Evolutionary conservation across 2,797 vertebrate species (phyloP).

Genomic region (Sebastes jordani): DNA sequence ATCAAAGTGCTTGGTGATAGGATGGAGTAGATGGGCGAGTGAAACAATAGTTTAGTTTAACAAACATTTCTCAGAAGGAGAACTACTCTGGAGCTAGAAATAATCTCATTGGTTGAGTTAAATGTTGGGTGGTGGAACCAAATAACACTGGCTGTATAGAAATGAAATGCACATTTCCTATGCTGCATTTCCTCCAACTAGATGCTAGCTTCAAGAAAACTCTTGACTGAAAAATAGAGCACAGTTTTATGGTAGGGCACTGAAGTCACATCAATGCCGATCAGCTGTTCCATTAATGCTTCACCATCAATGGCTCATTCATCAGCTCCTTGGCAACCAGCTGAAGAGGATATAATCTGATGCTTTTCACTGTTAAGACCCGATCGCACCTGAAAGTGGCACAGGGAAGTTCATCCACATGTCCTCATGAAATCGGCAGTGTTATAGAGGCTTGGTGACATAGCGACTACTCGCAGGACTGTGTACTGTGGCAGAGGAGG

Average conservation of each 20-base stretch:
- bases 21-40: constrained; percentile 59
- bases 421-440: neutral
- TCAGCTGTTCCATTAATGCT: neutral
- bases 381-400: neutral
- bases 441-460: neutral
- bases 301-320: neutral
- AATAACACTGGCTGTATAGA: neutral
- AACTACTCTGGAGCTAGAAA: constrained; percentile 23
- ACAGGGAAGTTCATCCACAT: neutral
- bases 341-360: neutral
- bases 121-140: neutral
- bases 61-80: constrained; percentile 22
- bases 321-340: neutral
- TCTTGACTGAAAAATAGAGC: neutral
- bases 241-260: neutral
- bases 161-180: neutral
- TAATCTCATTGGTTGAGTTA: constrained; percentile 48
- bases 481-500: neutral
- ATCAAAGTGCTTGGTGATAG: constrained; percentile 71
- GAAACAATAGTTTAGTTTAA: neutral
- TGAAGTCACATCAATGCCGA: neutral
- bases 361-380: neutral
- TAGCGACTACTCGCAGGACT: neutral
- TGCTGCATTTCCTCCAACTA: neutral
- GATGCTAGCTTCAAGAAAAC: neutral